Conservation (phyloP, 64 coral and sea anemone species). For the Pocillopora verrucosa region DNA sequence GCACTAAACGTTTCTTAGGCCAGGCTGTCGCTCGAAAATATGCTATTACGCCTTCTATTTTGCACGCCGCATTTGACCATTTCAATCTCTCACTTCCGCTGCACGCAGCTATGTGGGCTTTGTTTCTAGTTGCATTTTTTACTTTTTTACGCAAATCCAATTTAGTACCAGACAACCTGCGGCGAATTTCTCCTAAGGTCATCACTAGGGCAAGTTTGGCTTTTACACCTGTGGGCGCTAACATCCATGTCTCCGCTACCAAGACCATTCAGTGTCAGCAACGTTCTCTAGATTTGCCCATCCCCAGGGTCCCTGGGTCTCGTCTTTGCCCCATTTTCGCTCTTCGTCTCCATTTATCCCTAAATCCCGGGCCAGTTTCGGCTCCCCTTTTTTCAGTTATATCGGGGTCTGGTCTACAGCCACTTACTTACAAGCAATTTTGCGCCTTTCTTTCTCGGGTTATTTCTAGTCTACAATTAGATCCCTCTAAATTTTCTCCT, state of each 20-base stretch:
- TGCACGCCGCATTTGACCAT: not conserved
- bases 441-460: not conserved
- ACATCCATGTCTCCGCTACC: constrained; percentile 8
- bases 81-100: not conserved
- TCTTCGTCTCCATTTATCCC: not conserved
- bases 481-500: not conserved
- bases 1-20: constrained; percentile 17
- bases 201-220: constrained; percentile 21
- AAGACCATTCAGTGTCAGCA: constrained; percentile 30
- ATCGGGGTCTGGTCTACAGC: no score
- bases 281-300: constrained; percentile 6
- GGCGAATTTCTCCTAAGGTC: constrained; percentile 1
- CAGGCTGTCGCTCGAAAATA: not conserved
- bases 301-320: constrained; percentile 1
- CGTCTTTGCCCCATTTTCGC: not conserved
- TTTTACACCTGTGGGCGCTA: not conserved
- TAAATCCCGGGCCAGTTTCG: not conserved
- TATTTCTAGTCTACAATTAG: not conserved
- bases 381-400: not conserved
- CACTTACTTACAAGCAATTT: not conserved
- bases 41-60: constrained; percentile 39
- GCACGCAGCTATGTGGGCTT: constrained; percentile 35
- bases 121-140: constrained; percentile 41
- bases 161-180: not conserved
- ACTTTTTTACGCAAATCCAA: constrained; percentile 51